Conservation (phyloP, 2,888 invertebrate genomes). For the Tiliacea citrago region DNA sequence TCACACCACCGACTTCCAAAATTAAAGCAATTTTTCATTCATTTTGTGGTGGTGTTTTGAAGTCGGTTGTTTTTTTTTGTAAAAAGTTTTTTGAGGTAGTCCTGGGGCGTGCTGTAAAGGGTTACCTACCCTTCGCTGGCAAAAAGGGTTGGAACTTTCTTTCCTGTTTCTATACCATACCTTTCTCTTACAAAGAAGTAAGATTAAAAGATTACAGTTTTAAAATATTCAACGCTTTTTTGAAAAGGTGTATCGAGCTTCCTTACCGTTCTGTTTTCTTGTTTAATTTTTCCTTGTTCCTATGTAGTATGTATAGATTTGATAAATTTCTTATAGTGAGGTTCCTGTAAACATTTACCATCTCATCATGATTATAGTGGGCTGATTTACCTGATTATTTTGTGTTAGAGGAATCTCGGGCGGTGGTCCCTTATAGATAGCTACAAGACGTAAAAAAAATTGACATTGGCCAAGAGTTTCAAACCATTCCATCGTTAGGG, state of each 20-base stretch:
- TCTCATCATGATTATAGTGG: too few species aligned
- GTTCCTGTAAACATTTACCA: neutral
- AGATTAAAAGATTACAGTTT: conserved; percentile 29
- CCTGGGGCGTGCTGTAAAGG: neutral
- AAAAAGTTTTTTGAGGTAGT: neutral
- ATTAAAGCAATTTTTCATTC: neutral
- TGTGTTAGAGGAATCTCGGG: too few species aligned
- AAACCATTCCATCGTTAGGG: conserved; percentile 17
- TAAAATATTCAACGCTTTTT: conserved; percentile 14
- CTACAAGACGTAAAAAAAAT: neutral
- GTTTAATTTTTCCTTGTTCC: neutral
- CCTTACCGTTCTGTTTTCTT: neutral
- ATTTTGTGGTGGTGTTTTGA: neutral
- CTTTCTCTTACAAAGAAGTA: neutral
- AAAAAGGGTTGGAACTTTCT: neutral
- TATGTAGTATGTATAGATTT: too few species aligned
- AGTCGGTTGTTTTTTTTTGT: neutral
- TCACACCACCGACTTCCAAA: neutral
- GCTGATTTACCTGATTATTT: too few species aligned
- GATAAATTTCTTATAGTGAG: too few species aligned
- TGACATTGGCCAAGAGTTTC: neutral
- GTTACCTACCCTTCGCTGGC: neutral
- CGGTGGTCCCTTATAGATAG: too few species aligned
- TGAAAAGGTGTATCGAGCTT: neutral
- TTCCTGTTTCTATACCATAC: neutral